Evolutionary conservation across 2,888 invertebrate genomes (phyloP).

Genomic region (Choristoneura rosaceana): DNA sequence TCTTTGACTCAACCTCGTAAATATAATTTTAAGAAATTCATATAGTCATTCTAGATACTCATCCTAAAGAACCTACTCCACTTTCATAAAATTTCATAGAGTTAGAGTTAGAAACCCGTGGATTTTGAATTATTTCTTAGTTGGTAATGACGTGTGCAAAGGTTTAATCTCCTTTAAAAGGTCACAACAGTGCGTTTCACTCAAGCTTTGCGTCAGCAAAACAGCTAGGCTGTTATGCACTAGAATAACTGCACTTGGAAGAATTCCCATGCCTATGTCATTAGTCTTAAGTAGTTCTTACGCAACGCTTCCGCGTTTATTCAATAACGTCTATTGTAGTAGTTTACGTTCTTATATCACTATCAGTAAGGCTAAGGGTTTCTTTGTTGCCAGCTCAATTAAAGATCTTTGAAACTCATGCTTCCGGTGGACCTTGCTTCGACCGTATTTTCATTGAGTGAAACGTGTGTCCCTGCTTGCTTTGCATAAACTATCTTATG

Average conservation of each 20-base stretch:
- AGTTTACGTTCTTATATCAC: slow-evolving; percentile 36
- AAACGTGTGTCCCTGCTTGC: slow-evolving; percentile 11
- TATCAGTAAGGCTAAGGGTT: slow-evolving; percentile 31
- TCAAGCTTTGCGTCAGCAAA: slow-evolving; percentile 54
- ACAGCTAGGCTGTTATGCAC: slow-evolving; percentile 49
- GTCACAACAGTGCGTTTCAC: slow-evolving; percentile 41
- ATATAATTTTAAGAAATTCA: too few relatives aligned
- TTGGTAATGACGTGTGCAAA: neutral
- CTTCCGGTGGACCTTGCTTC: slow-evolving; percentile 19
- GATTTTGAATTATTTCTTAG: too few relatives aligned
- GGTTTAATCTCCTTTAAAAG: slow-evolving; percentile 1
- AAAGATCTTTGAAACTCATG: slow-evolving; percentile 15
- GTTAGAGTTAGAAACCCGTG: too few relatives aligned
- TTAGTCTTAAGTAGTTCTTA: slow-evolving; percentile 48
- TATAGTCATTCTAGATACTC: too few relatives aligned
- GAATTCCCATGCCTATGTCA: slow-evolving; percentile 56
- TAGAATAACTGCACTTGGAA: slow-evolving; percentile 59
- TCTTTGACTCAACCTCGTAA: too few relatives aligned
- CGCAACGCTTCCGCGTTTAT: slow-evolving; percentile 55
- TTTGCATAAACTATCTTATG: neutral
- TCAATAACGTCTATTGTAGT: slow-evolving; percentile 37
- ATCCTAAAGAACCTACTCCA: too few relatives aligned
- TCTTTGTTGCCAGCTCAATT: slow-evolving; percentile 28
- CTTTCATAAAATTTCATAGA: too few relatives aligned
- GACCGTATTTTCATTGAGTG: slow-evolving; percentile 8